Conservation (phyloP, 2,888 invertebrate genomes). For the Andrena hattorfiana region DNA sequence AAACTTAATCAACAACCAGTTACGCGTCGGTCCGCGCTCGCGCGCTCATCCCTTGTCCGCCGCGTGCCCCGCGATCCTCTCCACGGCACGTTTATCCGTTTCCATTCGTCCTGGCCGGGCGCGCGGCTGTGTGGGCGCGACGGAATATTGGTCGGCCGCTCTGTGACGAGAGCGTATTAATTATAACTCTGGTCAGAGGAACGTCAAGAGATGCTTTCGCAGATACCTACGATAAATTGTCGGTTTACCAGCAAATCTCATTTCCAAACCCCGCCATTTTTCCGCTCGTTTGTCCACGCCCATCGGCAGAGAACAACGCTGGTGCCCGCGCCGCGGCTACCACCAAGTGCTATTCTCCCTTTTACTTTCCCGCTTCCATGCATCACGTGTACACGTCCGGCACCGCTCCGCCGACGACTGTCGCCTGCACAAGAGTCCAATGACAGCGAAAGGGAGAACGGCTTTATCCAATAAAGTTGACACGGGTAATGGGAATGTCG, state of each 20-base stretch:
- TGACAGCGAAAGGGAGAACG: slow-evolving; percentile 69
- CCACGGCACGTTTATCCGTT: slow-evolving; percentile 27
- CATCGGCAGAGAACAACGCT: slow-evolving; percentile 69
- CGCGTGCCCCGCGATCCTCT: slow-evolving; percentile 18
- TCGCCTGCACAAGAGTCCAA: slow-evolving; percentile 63
- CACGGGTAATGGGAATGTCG: slow-evolving; percentile 70
- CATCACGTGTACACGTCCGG: slow-evolving; percentile 47
- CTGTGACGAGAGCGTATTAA: slow-evolving; percentile 84
- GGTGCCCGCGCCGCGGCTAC: slow-evolving; percentile 37
- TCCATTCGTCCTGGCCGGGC: slow-evolving; percentile 63
- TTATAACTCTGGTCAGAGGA: slow-evolving; percentile 84
- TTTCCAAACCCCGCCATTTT: slow-evolving; percentile 82
- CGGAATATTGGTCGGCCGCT: slow-evolving; percentile 81
- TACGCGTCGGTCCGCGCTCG: slow-evolving; percentile 70
- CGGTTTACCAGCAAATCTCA: slow-evolving; percentile 85
- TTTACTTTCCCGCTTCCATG: slow-evolving; percentile 54
- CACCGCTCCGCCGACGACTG: slow-evolving; percentile 52
- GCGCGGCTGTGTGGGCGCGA: slow-evolving; percentile 69
- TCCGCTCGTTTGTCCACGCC: slow-evolving; percentile 80
- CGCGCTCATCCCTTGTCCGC: slow-evolving; percentile 43
- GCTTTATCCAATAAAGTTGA: slow-evolving; percentile 72
- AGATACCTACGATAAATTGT: slow-evolving; percentile 84
- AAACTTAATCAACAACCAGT: slow-evolving; percentile 84
- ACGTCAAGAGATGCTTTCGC: slow-evolving; percentile 83
- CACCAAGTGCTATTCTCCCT: slow-evolving; percentile 57